Percentiles rank a stretch among this genome's conserved stretches.
Evolutionary conservation across 2,113 vertebrate species (phyloP).

Genomic region (Scalopus aquaticus): DNA sequence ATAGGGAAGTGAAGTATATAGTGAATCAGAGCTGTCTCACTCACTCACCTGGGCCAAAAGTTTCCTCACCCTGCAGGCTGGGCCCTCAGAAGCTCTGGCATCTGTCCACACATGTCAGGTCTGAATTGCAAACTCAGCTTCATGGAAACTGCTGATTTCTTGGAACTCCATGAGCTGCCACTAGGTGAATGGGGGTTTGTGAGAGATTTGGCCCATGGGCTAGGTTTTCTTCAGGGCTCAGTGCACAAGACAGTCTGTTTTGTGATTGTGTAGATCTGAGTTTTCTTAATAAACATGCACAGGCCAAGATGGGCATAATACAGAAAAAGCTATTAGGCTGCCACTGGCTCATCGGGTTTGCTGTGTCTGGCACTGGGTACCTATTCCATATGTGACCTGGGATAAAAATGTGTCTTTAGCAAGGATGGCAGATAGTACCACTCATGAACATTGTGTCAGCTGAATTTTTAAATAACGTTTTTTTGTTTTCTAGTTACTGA

Average conservation of each 20-base stretch:
- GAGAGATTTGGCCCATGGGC: not conserved
- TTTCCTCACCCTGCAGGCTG: not conserved
- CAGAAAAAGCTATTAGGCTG: not conserved
- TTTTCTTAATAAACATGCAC: not conserved
- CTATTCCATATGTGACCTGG: not conserved
- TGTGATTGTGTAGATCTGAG: not conserved
- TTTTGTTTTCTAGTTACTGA: slow-evolving; percentile 33
- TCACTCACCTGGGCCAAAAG: not conserved
- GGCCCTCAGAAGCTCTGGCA: not conserved
- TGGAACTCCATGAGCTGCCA: not conserved
- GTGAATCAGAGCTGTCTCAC: not conserved
- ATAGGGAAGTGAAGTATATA: not conserved
- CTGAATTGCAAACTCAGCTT: not conserved
- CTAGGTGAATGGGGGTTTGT: not conserved
- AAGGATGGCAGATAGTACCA: not conserved
- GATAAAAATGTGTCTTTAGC: not conserved
- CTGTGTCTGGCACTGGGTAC: not conserved
- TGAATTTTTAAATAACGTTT: not conserved
- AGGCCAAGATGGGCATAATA: not conserved
- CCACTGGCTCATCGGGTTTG: not conserved
- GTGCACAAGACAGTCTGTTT: not conserved
- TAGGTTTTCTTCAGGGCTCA: not conserved
- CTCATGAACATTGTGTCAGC: not conserved
- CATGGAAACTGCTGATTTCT: not conserved
- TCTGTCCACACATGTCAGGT: not conserved